Percentiles rank a stretch among this genome's conserved stretches.
phyloP scores from a whole-genome alignment of 2,888 invertebrate species.

The Pilophorus perplexus region DNA sequence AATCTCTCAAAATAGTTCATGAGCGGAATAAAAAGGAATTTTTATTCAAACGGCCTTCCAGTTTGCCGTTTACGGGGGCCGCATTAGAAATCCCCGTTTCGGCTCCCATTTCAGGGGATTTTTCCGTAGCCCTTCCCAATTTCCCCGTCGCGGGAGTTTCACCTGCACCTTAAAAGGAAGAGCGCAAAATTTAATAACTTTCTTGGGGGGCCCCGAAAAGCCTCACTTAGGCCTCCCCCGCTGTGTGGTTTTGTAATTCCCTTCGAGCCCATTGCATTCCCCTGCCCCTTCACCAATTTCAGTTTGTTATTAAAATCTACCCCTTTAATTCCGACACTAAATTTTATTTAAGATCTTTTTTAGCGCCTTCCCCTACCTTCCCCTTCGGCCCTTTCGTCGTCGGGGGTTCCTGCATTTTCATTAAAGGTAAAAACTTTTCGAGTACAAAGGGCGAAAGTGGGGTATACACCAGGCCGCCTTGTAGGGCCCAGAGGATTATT shows the following conservation, averaged over 20 bases:
- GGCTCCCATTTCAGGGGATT: too few relatives aligned
- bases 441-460: background rate
- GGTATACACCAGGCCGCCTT: too few relatives aligned
- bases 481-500: too few relatives aligned
- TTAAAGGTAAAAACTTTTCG: background rate
- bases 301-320: conserved; percentile 35
- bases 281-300: conserved; percentile 6
- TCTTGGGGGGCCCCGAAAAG: too few relatives aligned
- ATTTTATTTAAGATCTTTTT: conserved; percentile 23
- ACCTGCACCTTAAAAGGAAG: too few relatives aligned
- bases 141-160: too few relatives aligned
- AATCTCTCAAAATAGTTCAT: too few relatives aligned
- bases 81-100: too few relatives aligned
- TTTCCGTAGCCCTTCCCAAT: too few relatives aligned
- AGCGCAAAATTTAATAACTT: background rate
- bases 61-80: too few relatives aligned
- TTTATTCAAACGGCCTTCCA: too few relatives aligned
- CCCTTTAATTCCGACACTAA: conserved; percentile 28
- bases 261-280: background rate
- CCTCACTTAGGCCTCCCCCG: background rate
- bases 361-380: background rate
- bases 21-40: too few relatives aligned
- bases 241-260: conserved; percentile 33
- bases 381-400: background rate
- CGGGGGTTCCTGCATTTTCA: background rate